Percentiles rank a stretch among this genome's conserved stretches.
Conservation (phyloP, 1,140 invertebrate species). For the Sitodiplosis mosellana region DNA sequence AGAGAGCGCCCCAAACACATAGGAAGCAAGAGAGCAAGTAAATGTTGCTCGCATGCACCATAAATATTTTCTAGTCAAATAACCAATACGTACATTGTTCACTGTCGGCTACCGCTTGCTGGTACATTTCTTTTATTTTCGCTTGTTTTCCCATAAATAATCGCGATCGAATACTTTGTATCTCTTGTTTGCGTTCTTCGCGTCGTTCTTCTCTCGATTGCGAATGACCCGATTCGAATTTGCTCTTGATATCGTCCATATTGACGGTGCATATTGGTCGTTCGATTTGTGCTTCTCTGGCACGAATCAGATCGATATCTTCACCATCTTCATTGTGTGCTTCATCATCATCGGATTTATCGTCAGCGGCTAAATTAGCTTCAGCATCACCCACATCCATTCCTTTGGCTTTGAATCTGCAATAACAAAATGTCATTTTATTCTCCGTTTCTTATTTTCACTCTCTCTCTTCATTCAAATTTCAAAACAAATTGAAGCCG, state of each 20-base stretch:
- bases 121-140: conserved; percentile 80
- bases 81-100: conserved; percentile 33
- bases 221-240: conserved; percentile 51
- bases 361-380: conserved; percentile 20
- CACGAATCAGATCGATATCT: conserved; percentile 24
- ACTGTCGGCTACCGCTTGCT: conserved; percentile 69
- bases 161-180: conserved; percentile 62
- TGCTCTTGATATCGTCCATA: conserved; percentile 65
- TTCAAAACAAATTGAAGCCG: no score
- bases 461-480: no score
- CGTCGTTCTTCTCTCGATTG: conserved; percentile 44
- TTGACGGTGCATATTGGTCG: conserved; percentile 62
- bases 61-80: not conserved
- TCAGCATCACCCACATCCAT: conserved; percentile 61
- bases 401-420: conserved; percentile 59
- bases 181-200: conserved; percentile 72
- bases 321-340: conserved; percentile 26
- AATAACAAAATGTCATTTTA: no score
- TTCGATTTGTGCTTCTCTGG: conserved; percentile 33
- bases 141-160: conserved; percentile 76
- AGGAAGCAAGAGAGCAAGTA: no score
- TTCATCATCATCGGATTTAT: conserved; percentile 34
- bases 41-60: not conserved
- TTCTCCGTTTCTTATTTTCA: no score
- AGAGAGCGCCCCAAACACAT: not conserved